Percentiles rank a stretch among this genome's conserved stretches.
phyloP scores from a whole-genome alignment of 2,797 vertebrate species.

The Epinephelus coioides region DNA sequence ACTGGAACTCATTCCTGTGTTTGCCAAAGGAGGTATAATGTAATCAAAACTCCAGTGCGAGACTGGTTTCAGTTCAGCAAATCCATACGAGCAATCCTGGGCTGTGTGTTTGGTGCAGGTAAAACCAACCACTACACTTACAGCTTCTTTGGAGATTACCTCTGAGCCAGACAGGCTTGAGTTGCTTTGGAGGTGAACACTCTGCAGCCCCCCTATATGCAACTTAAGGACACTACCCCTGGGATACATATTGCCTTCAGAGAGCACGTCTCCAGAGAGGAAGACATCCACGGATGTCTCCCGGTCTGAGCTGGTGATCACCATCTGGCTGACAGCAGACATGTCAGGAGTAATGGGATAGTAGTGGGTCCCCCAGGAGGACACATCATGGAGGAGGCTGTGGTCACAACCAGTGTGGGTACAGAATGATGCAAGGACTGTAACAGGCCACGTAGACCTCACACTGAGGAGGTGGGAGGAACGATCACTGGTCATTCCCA shows the following conservation, averaged over 20 bases:
- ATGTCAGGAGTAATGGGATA: slow-evolving; percentile 49
- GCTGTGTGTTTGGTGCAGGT: slow-evolving; percentile 29
- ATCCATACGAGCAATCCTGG: slow-evolving; percentile 30
- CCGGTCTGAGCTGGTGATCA: slow-evolving; percentile 53
- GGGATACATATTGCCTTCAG: slow-evolving; percentile 34
- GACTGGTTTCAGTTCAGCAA: slow-evolving; percentile 48
- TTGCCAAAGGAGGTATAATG: slow-evolving; percentile 48
- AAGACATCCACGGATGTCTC: slow-evolving; percentile 46
- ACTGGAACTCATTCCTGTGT: slow-evolving; percentile 39
- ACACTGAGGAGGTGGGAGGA: slow-evolving; percentile 48
- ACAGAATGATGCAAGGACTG: slow-evolving; percentile 44
- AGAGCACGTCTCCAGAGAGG: slow-evolving; percentile 47
- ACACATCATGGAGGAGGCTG: slow-evolving; percentile 53
- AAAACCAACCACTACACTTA: slow-evolving; percentile 49
- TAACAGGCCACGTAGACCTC: slow-evolving; percentile 21
- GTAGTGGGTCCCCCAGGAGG: slow-evolving; percentile 51
- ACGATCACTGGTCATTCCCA: slow-evolving; percentile 19
- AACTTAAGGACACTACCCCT: slow-evolving; percentile 31
- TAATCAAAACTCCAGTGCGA: slow-evolving; percentile 53
- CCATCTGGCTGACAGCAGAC: slow-evolving; percentile 49
- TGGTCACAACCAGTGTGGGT: slow-evolving; percentile 48
- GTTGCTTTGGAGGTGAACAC: slow-evolving; percentile 49
- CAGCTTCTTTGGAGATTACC: slow-evolving; percentile 48
- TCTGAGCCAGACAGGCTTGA: slow-evolving; percentile 55
- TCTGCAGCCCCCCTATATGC: slow-evolving; percentile 40